Evolutionary conservation across 1,140 invertebrate genomes (phyloP).

Genomic region (Nasonia vitripennis): DNA sequence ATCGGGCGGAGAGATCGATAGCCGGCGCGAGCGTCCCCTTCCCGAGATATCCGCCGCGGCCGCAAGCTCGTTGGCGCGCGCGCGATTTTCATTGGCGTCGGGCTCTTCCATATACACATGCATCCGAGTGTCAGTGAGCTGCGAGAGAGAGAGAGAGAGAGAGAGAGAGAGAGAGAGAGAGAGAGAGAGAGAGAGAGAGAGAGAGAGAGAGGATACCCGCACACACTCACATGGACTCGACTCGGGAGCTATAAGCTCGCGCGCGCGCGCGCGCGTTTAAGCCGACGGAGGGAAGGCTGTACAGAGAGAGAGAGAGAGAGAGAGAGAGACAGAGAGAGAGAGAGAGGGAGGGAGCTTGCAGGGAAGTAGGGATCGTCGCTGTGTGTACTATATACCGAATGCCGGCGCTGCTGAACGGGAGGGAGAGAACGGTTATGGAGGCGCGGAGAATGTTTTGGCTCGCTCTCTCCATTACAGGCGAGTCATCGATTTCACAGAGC

Average conservation of each 20-base stretch:
- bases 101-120: neutral
- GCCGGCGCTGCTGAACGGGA: neutral
- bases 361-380: neutral
- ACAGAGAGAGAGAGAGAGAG: neutral
- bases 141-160: neutral
- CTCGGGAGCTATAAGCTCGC: neutral
- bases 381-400: too few relatives aligned
- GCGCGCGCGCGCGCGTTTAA: conserved; percentile 39
- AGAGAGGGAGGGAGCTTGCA: neutral
- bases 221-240: neutral
- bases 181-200: neutral
- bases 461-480: conserved; percentile 59
- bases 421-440: conserved; percentile 55
- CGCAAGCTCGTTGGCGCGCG: conserved; percentile 42
- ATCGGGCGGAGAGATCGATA: conserved; percentile 49
- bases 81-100: conserved; percentile 47
- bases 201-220: neutral
- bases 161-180: neutral
- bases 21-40: neutral
- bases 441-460: conserved; percentile 60
- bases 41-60: conserved; percentile 14
- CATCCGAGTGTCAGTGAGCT: neutral
- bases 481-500: conserved; percentile 64
- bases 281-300: conserved; percentile 27
- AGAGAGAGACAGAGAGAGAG: neutral